A percentile compares a stretch with the other conserved stretches of the same genome.
These are phyloP conservation scores for Amphipoea lucens DNA, from an alignment of 2,888 invertebrate species.

Conservation along the genomic window DNA sequence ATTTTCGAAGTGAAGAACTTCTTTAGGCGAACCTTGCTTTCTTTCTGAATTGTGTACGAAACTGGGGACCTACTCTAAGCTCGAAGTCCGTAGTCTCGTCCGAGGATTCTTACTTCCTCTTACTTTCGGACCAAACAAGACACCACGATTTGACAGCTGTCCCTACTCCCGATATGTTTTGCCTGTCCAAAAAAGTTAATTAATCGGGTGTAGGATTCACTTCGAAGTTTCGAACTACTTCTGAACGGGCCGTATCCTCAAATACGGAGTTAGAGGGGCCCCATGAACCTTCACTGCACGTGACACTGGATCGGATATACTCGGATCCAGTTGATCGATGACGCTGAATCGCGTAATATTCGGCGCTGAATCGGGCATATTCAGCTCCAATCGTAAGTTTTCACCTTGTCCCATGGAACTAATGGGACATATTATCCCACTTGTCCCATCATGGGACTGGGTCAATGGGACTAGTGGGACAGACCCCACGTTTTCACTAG, in stretches of 20 bases:
- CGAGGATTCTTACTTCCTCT: neutral
- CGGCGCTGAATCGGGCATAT: neutral
- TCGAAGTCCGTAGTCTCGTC: neutral
- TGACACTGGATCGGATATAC: neutral
- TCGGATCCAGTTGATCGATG: too few relatives aligned
- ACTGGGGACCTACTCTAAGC: neutral
- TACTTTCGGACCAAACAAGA: neutral
- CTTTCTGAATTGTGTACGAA: neutral
- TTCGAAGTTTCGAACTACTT: neutral
- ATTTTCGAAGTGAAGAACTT: conserved; percentile 25
- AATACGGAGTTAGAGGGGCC: neutral
- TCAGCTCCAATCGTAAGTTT: neutral
- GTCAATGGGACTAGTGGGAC: too few relatives aligned
- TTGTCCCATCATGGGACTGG: too few relatives aligned
- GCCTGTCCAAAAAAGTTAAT: neutral
- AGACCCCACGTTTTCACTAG: too few relatives aligned
- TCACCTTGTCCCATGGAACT: too few relatives aligned
- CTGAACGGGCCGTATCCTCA: neutral
- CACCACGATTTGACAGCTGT: neutral
- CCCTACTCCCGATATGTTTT: neutral
- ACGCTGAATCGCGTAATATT: neutral
- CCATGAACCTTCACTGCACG: neutral
- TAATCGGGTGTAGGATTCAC: neutral
- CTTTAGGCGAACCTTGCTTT: neutral
- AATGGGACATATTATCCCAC: too few relatives aligned